Evolutionary conservation across 2,113 vertebrate genomes (phyloP), one percentile per base, ranked within the genome.

Genomic region (Chitala chitala): DNA sequence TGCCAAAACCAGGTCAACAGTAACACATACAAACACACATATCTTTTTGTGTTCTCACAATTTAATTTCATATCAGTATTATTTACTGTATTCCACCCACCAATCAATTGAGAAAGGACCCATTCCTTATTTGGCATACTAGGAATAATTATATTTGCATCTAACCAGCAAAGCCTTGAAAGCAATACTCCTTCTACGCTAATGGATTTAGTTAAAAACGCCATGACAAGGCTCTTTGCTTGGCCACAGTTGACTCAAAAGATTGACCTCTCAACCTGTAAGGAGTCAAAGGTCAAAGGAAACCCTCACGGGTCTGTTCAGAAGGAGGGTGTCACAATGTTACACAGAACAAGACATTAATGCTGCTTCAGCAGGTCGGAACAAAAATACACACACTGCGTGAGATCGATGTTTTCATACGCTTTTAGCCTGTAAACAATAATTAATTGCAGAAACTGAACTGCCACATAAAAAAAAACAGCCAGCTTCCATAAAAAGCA

Each of bases 231-330:
- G 3, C 22, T 13, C 65, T 50, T 38, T 69, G 51, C n/a, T 31
- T 55, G 38, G 63, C n/a, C 58, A 65, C 24, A 55, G 24, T 22
- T 38, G 15, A 46, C 2, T 24, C 64, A 46, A 63, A 48, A 24
- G 33, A 53, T 17, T 64, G 22, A 6, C 56, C 56, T 53, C 36
- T 44, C 63, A 72, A 59, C 72, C 54, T 75, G 53, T 22, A n/a
- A 66, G 3, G 17, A 48, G 69, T 53, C 75, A 64, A 24, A n/a
- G 69, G 73, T 31, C 56, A 69, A 78, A 72, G n/a, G n/a, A n/a
- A n/a, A n/a, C n/a, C n/a, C n/a, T n/a, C n/a, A n/a, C n/a, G n/a
- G n/a, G n/a, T n/a, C n/a, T n/a, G n/a, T n/a, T n/a, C 6, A 68
- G 24, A 22, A 29, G 17, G 50, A 50, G 22, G 65, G 20, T 65